phyloP scores from a whole-genome alignment of 1,140 invertebrate species.

The Drosophila asahinai region DNA sequence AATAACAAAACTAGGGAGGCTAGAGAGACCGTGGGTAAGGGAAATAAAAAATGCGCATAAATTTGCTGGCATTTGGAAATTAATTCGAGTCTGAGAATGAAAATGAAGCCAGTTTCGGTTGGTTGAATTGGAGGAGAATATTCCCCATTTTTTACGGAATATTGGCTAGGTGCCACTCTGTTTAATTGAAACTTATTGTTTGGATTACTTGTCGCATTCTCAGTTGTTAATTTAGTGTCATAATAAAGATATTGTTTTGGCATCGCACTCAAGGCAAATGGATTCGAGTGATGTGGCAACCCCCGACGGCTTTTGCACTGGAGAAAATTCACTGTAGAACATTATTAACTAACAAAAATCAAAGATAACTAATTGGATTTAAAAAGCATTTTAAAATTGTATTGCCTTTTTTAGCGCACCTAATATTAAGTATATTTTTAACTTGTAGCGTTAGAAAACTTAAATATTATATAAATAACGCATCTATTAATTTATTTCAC shows the following conservation, averaged over 20 bases:
- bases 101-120: conserved; percentile 24
- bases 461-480: too few species aligned
- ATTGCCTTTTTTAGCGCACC: too few species aligned
- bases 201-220: neutral
- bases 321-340: neutral
- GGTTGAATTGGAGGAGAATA: conserved; percentile 17
- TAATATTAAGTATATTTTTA: too few species aligned
- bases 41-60: conserved; percentile 51
- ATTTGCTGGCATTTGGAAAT: conserved; percentile 59
- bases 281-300: neutral
- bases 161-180: conserved; percentile 14
- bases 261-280: neutral
- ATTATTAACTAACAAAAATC: neutral
- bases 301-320: conserved; percentile 1
- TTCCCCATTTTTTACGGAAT: neutral
- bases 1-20: conserved; percentile 16
- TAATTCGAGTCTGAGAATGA: conserved; percentile 43
- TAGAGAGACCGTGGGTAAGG: conserved; percentile 16
- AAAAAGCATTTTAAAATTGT: too few species aligned
- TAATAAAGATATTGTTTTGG: conserved; percentile 3
- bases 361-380: neutral
- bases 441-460: too few species aligned
- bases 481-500: too few species aligned
- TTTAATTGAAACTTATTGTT: conserved; percentile 37
- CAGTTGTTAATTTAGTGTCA: conserved; percentile 6